Evolutionary conservation across 2,113 vertebrate genomes (phyloP).

Genomic region (Noctilio leporinus): DNA sequence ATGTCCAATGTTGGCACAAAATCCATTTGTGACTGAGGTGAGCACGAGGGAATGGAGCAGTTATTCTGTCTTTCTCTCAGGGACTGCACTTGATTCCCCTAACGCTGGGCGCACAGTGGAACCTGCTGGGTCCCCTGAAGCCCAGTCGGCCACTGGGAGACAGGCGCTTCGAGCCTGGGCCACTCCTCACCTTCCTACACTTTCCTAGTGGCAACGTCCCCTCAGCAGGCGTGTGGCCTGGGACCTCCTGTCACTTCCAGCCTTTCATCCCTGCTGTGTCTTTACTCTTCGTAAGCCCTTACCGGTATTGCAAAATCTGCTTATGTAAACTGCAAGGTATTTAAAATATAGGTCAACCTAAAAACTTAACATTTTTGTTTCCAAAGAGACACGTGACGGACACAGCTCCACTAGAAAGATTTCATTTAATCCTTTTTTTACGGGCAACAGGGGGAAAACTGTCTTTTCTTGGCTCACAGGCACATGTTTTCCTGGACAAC

Average conservation of each 20-base stretch:
- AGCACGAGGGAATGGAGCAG: background rate
- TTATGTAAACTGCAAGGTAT: background rate
- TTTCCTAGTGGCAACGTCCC: background rate
- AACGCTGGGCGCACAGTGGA: background rate
- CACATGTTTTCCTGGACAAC: background rate
- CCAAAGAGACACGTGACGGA: background rate
- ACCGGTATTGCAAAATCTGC: background rate
- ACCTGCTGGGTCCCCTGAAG: background rate
- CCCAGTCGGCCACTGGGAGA: background rate
- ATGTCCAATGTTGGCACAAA: background rate
- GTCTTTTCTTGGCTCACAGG: background rate
- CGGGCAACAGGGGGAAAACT: background rate
- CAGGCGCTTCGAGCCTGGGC: background rate
- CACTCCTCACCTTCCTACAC: background rate
- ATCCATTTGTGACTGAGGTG: conserved; percentile 8
- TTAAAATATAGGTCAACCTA: background rate
- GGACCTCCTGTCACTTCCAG: background rate
- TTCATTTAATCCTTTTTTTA: background rate
- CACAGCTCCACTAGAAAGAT: background rate
- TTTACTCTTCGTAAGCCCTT: background rate
- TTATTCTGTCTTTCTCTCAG: conserved; percentile 2
- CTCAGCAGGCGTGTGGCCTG: background rate
- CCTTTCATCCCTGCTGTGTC: background rate
- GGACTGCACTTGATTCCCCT: background rate
- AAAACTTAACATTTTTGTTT: background rate